Percentiles rank a stretch among this genome's conserved stretches.
Conservation (phyloP, 1,140 invertebrate genomes). For the Dryas iulia region DNA sequence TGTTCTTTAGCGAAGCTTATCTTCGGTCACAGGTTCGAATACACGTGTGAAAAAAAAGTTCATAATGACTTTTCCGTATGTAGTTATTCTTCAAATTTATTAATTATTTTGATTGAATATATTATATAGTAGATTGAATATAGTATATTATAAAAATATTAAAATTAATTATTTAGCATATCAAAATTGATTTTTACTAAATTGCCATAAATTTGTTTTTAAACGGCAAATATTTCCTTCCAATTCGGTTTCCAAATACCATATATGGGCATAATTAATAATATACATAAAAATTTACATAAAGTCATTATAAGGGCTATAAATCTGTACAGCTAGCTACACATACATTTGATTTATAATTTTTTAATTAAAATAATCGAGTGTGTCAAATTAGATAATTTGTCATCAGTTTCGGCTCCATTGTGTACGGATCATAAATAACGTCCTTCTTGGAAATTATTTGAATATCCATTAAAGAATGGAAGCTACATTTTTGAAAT, state of each 20-base stretch:
- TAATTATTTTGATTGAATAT: too few relatives aligned
- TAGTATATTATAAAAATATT: not conserved
- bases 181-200: not conserved
- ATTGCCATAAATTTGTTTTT: not conserved
- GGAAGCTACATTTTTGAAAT: slow-evolving; percentile 42
- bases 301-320: slow-evolving; percentile 5
- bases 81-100: too few relatives aligned
- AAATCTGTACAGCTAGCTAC: slow-evolving; percentile 14
- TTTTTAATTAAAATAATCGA: slow-evolving; percentile 66
- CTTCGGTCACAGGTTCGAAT: too few relatives aligned
- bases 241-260: not conserved
- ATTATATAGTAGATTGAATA: too few relatives aligned
- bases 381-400: slow-evolving; percentile 65
- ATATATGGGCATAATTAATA: not conserved
- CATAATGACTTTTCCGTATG: too few relatives aligned
- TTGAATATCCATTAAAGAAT: slow-evolving; percentile 42
- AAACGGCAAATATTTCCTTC: not conserved
- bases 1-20: too few relatives aligned
- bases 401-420: slow-evolving; percentile 52
- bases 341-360: slow-evolving; percentile 20
- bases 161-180: not conserved
- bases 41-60: too few relatives aligned
- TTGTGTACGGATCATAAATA: slow-evolving; percentile 54
- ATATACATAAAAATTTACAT: not conserved
- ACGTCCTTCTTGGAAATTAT: slow-evolving; percentile 55